Evolutionary conservation across 2,888 invertebrate species (phyloP), one percentile per base, ranked within the genome.

Genomic region (Drosophila borealis): DNA sequence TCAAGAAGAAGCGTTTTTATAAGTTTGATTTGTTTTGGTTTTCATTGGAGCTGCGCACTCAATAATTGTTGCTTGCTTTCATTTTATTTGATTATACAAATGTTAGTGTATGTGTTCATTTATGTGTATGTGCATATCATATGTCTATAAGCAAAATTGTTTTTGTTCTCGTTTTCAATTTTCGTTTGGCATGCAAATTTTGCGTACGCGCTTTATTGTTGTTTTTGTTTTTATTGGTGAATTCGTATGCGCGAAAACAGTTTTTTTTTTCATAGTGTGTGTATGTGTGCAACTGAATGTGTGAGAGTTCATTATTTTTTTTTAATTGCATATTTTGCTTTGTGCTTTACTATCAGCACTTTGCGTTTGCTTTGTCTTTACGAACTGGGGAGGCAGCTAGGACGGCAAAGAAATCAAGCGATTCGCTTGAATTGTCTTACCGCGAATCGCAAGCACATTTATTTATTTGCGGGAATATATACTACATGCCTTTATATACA

Each of bases 341-440:
- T 76, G 69, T 69, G 70, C 59, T 74, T 78, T 73, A 72, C 69
- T 83, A 88, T 83, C 85, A 79, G 77, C 69, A 72, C 55, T 87
- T 67, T 76, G 68, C 62, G 64, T 77, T 80, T 78, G 56, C 71
- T 87, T 78, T 71, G 65, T 71, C 68, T 78, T 64, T 48, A 49
- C 68, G 60, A 34, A 13, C 37, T 55, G 37, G 36, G 59, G 54
- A 4, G 10, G 50, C 54, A 29, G 21, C 50, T 49, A 36, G 50
- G 57, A 55, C 45, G 53, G 60, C 49, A 65, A 63, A 68, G 74
- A 81, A 80, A 81, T 83, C 69, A 41, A 56, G 57, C 67, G 85
- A 81, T 78, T 84, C 76, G 76, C 74, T 78, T 78, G 76, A 87
- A 78, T 84, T 84, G 76, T 56, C 54, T 76, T 69, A 65, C 46